Evolutionary conservation across 1,140 invertebrate species (phyloP).

Genomic region (Lethocerus indicus): DNA sequence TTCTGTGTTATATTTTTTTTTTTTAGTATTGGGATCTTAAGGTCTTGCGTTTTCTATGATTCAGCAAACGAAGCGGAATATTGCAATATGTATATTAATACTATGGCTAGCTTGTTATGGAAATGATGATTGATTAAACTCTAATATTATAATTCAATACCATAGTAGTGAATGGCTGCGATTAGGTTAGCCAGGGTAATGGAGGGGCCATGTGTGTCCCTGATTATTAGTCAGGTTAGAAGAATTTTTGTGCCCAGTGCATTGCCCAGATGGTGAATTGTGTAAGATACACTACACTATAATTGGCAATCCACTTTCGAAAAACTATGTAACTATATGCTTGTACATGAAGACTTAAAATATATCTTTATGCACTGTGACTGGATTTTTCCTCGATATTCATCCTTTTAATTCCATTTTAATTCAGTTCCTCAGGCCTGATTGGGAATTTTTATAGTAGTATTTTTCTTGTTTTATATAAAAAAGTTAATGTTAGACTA

Average conservation of each 20-base stretch:
- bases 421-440: no score
- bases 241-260: no score
- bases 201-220: slow-evolving; percentile 7
- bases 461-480: no score
- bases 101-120: slow-evolving; percentile 6
- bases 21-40: slow-evolving; percentile 15
- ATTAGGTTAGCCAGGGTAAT: slow-evolving; percentile 12
- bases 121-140: slow-evolving; percentile 10
- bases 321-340: slow-evolving; percentile 18
- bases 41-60: slow-evolving; percentile 14
- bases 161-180: slow-evolving; percentile 15
- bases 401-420: no score
- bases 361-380: slow-evolving; percentile 19
- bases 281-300: background rate
- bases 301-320: slow-evolving; percentile 13
- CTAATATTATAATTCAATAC: slow-evolving; percentile 17
- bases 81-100: slow-evolving; percentile 3
- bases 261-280: no score
- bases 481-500: no score
- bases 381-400: no score
- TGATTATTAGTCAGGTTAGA: slow-evolving; percentile 11
- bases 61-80: background rate
- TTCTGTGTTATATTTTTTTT: slow-evolving; percentile 13
- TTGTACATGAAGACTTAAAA: slow-evolving; percentile 20
- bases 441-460: no score